Evolutionary conservation across 2,888 invertebrate genomes (phyloP).

Genomic region (Andrena bucephala): DNA sequence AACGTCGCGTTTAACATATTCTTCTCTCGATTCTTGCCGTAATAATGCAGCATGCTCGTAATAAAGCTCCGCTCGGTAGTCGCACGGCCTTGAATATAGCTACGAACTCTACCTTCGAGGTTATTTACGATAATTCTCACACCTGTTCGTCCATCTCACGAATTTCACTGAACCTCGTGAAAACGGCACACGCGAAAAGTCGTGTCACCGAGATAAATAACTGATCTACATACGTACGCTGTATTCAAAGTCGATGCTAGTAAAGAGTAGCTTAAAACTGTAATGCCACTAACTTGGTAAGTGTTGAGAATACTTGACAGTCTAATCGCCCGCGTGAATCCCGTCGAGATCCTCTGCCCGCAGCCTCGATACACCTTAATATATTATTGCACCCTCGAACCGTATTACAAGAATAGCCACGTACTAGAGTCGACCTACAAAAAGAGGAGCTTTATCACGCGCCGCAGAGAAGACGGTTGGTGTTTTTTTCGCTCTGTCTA

Average conservation of each 20-base stretch:
- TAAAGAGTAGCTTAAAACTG: background rate
- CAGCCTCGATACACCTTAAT: slow-evolving; percentile 34
- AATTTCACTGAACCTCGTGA: background rate
- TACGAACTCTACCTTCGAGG: slow-evolving; percentile 47
- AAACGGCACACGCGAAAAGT: background rate
- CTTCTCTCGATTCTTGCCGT: slow-evolving; percentile 54
- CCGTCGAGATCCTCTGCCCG: slow-evolving; percentile 16
- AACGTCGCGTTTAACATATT: slow-evolving; percentile 54
- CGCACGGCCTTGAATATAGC: slow-evolving; percentile 63
- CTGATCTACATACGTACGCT: background rate
- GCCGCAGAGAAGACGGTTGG: slow-evolving; percentile 34
- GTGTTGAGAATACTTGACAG: slow-evolving; percentile 15
- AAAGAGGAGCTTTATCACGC: slow-evolving; percentile 51
- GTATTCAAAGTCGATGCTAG: background rate
- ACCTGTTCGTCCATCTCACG: slow-evolving; percentile 8
- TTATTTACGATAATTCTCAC: slow-evolving; percentile 39
- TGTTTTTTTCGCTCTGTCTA: slow-evolving; percentile 36
- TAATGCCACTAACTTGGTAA: slow-evolving; percentile 16
- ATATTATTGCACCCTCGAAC: slow-evolving; percentile 39
- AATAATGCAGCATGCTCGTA: slow-evolving; percentile 62
- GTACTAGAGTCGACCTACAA: slow-evolving; percentile 48
- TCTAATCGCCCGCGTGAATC: slow-evolving; percentile 11
- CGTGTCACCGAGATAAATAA: background rate
- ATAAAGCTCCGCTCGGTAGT: slow-evolving; percentile 62
- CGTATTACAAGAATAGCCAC: slow-evolving; percentile 51